These are phyloP conservation scores for Platichthys stellatus DNA, from an alignment of 2,113 vertebrate species.

Conservation along the genomic window DNA sequence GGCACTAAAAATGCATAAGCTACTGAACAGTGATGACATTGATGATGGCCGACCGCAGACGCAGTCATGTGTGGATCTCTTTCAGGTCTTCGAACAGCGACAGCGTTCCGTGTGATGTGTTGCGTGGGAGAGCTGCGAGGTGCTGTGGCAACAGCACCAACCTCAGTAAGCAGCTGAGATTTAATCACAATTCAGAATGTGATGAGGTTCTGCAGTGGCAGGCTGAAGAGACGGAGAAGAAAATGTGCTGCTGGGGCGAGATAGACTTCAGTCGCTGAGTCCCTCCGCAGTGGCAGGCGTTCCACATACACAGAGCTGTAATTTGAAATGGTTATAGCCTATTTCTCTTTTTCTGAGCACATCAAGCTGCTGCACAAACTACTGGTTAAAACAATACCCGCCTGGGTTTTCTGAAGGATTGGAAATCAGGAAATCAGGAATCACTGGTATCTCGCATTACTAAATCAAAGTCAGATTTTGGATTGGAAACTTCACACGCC, in stretches of 20 bases:
- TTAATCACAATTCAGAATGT: background rate
- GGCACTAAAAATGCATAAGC: background rate
- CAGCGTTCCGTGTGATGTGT: background rate
- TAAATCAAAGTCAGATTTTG: background rate
- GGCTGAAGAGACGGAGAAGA: background rate
- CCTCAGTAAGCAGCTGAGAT: background rate
- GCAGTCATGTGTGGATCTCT: background rate
- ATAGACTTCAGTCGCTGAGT: background rate
- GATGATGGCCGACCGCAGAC: background rate
- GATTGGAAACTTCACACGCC: background rate
- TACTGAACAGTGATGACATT: background rate
- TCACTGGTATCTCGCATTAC: background rate
- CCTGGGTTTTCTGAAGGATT: background rate
- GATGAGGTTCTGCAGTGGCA: background rate
- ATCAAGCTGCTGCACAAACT: background rate
- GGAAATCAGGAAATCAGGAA: background rate
- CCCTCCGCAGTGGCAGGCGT: background rate
- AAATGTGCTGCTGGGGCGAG: background rate
- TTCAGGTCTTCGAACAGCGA: background rate
- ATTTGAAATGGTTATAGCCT: background rate
- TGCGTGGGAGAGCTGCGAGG: background rate
- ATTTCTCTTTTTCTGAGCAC: background rate
- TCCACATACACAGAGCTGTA: background rate
- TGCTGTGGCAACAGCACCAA: background rate
- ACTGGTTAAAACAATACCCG: too few relatives aligned